Base-by-base conservation (phyloP, 2,888 invertebrate genomes). In the Sclerodermus sp. region DNA sequence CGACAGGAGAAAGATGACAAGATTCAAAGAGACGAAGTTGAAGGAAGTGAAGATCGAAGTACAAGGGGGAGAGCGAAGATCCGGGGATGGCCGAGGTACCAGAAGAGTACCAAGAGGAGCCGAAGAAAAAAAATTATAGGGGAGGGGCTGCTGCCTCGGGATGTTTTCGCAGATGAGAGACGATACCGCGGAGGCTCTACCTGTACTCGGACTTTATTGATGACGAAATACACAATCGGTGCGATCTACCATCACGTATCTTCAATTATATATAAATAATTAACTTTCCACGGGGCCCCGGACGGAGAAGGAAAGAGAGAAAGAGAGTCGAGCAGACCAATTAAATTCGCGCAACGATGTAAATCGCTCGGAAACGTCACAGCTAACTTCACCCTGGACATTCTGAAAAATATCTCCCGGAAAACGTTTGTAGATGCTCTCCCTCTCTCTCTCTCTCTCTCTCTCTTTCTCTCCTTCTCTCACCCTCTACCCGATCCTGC, bases 211-310 rank as follows among this genome's bases (percentile, higher is more conserved):
- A 66, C 53, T 66, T 68, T 69, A 64, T 68, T 68, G 68, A 69
- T 64, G 69, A 69, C 59, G 61, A 68, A 68, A 69, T 62, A 55
- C 43, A 51, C 66, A 67, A 68, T 69, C 68, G 57, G 47, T 13
- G 41, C 53, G 57, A 68, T 68, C 69, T 67, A 60, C 57, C 52
- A 58, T 45, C 53, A 56, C 52, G 46, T 56, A 55, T 49, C 59
- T 58, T 60, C 63, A 64, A 67, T 66, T 69, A 60, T 64, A 62
- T 59, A 59, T 62, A 67, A 67, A 65, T 68, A 67, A 68, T 65
- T 67, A 64, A 67, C 54, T 53, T 52, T 50, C 59, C 50, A 48
- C 23, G 57, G 30, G 30, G 30, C 30, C 30, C 6, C 38, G 49
- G 60, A 55, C 55, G 55, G 53, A 53, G 36, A 16, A 31, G 30